phyloP scores from a whole-genome alignment of 2,888 invertebrate species.

The Lepidocyrtoides sp. region DNA sequence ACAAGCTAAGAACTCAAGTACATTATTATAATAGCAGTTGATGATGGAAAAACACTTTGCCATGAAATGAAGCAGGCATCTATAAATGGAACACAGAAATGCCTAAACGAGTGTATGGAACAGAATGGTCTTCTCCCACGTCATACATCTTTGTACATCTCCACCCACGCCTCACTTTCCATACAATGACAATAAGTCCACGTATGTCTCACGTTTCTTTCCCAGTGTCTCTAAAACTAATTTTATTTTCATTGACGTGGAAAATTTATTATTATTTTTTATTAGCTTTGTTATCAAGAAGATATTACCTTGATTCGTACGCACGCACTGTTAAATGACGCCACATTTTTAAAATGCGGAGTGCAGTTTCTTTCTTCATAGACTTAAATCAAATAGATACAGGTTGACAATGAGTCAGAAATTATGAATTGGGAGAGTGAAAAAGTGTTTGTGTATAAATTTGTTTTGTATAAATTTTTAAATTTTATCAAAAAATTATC shows the following conservation, averaged over 20 bases:
- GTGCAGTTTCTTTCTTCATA: too few species aligned
- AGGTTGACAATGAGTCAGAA: not conserved
- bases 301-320: too few species aligned
- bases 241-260: not conserved
- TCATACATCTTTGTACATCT: slow-evolving; percentile 63
- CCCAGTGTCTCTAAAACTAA: not conserved
- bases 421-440: too few species aligned
- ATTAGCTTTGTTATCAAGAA: too few species aligned
- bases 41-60: slow-evolving; percentile 1
- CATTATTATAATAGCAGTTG: not conserved
- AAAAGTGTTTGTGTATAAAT: too few species aligned
- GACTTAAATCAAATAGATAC: too few species aligned
- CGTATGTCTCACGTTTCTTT: not conserved
- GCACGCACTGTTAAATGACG: too few species aligned
- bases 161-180: slow-evolving; percentile 56
- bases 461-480: too few species aligned
- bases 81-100: slow-evolving; percentile 66
- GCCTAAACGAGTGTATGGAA: slow-evolving; percentile 2
- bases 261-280: slow-evolving; percentile 14
- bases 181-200: not conserved
- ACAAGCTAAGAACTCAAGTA: not conserved
- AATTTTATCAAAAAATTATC: too few species aligned
- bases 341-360: too few species aligned
- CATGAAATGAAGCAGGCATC: slow-evolving; percentile 35
- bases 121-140: slow-evolving; percentile 60